Base-by-base conservation (phyloP, 2,888 invertebrate genomes). In the Camponotus fellah region DNA sequence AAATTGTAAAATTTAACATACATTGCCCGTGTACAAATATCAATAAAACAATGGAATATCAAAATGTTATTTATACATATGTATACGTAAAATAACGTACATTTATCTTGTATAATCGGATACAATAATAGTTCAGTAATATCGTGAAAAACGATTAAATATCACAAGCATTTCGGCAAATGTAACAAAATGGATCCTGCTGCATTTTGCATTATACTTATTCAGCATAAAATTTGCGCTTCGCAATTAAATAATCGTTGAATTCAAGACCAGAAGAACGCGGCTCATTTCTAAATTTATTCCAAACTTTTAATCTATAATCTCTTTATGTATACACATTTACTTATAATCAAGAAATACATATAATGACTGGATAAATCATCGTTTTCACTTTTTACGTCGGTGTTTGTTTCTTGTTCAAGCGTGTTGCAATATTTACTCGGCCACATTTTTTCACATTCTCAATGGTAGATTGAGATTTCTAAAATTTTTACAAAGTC, bases 11-110 rank as follows among this genome's bases (percentile, higher is more conserved):
- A 49, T 49, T 49, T 8, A 49, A n/a, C 46, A 40, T 26, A 34
- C 3, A 26, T 37, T 74, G 12, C 14, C 32, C 64, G 32, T 62
- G 43, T n/a, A 43, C n/a, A 34, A 46, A 75, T 21, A 32, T 9
- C 4, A 46, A 14, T 8, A 43, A 60, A 64, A 74, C 46, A 74
- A 74, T 71, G 43, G 43, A 62, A 6, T 65, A 75, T 69, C 68
- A 49, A 49, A 66, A 3, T n/a, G 12, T 32, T 26, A 26, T 26
- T 26, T 26, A 26, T 43, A 34, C 46, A 10, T 72, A 10, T 49
- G 49, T 21, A 26, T 26, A 26, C 26, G 26, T 26, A 26, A 26
- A 26, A 26, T 26, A 26, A 26, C 26, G 26, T 26, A 26, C 26
- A 26, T 34, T 68, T 8, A 37, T 49, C 12, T 76, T 76, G 53